These are phyloP conservation scores for Synanthedon formicaeformis DNA, from an alignment of 2,888 invertebrate species.

Conservation along the genomic window DNA sequence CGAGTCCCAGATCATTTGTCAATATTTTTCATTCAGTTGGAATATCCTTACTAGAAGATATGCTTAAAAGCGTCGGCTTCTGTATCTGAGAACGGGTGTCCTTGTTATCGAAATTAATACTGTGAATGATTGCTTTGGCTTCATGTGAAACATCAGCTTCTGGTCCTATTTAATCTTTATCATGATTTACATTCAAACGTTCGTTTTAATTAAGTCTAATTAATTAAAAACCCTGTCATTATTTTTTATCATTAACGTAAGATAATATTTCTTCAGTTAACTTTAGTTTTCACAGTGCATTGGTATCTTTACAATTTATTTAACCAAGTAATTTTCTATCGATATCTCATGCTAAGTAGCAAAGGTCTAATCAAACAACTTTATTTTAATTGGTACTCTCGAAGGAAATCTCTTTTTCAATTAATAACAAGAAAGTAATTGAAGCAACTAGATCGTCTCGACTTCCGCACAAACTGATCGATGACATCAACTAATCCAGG, in stretches of 20 bases:
- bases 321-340: constrained; percentile 42
- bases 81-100: constrained; percentile 53
- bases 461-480: constrained; percentile 28
- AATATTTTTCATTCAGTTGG: constrained; percentile 38
- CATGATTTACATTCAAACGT: neutral
- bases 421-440: constrained; percentile 48
- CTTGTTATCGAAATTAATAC: constrained; percentile 59
- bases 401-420: constrained; percentile 40
- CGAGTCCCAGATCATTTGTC: constrained; percentile 40
- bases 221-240: neutral
- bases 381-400: constrained; percentile 45
- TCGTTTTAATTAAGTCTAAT: neutral
- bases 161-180: neutral
- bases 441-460: constrained; percentile 23
- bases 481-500: constrained; percentile 34
- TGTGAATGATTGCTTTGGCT: constrained; percentile 52
- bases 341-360: constrained; percentile 34
- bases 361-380: constrained; percentile 45
- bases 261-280: constrained; percentile 16
- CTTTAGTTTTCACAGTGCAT: constrained; percentile 18
- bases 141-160: constrained; percentile 33
- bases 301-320: constrained; percentile 35
- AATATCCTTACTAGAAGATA: constrained; percentile 37
- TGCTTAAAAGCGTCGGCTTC: constrained; percentile 59
- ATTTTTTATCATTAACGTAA: neutral